Conservation (phyloP, 1,140 invertebrate genomes). For the Spodoptera frugiperda region DNA sequence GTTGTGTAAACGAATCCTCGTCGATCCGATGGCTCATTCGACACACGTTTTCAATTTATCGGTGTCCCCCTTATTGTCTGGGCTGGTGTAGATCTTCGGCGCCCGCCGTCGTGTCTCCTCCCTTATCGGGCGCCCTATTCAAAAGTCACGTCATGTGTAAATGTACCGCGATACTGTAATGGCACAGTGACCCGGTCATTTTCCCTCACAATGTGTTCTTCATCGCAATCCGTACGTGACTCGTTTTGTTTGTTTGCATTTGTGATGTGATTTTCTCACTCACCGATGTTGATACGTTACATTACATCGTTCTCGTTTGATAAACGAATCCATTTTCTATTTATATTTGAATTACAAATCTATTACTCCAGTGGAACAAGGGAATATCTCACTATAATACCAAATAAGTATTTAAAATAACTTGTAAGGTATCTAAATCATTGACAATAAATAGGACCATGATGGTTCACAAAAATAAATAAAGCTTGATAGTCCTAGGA, state of each 20-base stretch:
- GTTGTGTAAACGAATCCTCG: constrained; percentile 42
- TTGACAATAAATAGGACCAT: too few relatives aligned
- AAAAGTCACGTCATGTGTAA: constrained; percentile 55
- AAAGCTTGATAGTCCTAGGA: too few relatives aligned
- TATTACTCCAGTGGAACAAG: too few relatives aligned
- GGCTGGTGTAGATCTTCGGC: constrained; percentile 56
- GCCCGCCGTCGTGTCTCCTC: constrained; percentile 59
- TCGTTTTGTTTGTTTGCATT: neutral
- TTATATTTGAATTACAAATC: too few relatives aligned
- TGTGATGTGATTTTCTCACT: neutral
- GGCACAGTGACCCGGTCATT: constrained; percentile 53
- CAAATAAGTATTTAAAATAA: too few relatives aligned
- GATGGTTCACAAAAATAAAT: too few relatives aligned
- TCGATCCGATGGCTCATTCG: constrained; percentile 62
- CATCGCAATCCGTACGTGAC: constrained; percentile 30
- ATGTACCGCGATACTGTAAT: constrained; percentile 49
- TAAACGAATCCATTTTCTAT: too few relatives aligned
- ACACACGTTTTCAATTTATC: constrained; percentile 78
- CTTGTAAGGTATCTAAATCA: too few relatives aligned
- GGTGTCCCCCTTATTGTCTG: constrained; percentile 59
- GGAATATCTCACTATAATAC: too few relatives aligned
- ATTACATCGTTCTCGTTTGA: neutral
- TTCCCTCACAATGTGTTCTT: constrained; percentile 25
- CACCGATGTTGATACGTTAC: neutral
- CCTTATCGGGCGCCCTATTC: constrained; percentile 55